These are phyloP conservation scores for Brachionus sp. DNA, from an alignment of 1,140 invertebrate species.

Conservation along the genomic window DNA sequence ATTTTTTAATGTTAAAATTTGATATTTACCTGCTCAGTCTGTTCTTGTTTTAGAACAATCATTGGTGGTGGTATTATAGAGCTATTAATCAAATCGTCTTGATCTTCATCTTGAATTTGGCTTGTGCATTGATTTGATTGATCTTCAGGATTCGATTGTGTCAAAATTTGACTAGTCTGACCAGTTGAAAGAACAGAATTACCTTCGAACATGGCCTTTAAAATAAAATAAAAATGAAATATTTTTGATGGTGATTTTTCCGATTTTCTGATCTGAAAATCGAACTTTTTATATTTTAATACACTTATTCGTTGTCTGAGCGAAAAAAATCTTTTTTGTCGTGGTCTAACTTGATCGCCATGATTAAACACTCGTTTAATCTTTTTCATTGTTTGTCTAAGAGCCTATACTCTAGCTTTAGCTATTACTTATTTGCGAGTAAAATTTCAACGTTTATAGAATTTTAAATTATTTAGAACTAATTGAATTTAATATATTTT, in stretches of 20 bases:
- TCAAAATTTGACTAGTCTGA: neutral
- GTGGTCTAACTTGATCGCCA: neutral
- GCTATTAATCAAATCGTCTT: constrained; percentile 36
- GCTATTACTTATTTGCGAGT: neutral
- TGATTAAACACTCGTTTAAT: neutral
- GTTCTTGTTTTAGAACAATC: constrained; percentile 30
- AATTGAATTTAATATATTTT: constrained; percentile 10
- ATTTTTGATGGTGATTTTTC: neutral
- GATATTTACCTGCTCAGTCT: constrained; percentile 22
- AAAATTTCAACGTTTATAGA: neutral
- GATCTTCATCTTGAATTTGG: constrained; percentile 21
- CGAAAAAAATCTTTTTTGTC: neutral
- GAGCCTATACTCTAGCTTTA: neutral
- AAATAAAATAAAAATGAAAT: neutral
- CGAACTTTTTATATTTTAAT: neutral
- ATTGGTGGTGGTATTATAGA: constrained; percentile 33
- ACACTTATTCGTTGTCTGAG: neutral
- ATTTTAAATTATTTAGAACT: constrained; percentile 38
- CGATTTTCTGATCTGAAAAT: neutral
- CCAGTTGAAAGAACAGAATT: neutral
- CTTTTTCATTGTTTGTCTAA: constrained; percentile 18
- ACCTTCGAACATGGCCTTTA: neutral
- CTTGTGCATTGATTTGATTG: neutral
- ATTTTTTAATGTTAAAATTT: neutral
- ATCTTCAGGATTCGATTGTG: neutral